Percentiles rank a stretch among this genome's conserved stretches.
phyloP scores from a whole-genome alignment of 2,797 vertebrate genomes.

The Sitta carolinensis region DNA sequence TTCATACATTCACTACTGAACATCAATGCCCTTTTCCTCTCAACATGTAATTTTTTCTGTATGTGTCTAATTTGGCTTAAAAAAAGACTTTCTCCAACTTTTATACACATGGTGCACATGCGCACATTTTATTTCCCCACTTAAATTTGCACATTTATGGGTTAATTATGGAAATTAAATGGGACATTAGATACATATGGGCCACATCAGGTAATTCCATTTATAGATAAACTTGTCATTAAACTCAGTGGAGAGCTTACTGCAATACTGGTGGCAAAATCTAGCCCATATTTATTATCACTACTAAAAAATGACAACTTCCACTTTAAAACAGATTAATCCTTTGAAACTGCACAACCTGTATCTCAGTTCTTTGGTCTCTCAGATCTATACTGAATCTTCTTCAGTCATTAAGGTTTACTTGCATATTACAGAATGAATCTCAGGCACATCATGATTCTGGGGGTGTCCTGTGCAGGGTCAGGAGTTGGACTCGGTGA shows the following conservation, averaged over 20 bases:
- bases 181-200: background rate
- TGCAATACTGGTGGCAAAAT: conserved; percentile 4
- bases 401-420: conserved; percentile 72
- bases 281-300: conserved; percentile 18
- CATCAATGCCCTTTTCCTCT: conserved; percentile 62
- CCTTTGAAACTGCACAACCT: conserved; percentile 56
- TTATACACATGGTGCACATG: background rate
- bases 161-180: conserved; percentile 35
- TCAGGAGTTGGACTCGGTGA: background rate
- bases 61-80: conserved; percentile 43
- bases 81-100: conserved; percentile 20
- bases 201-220: background rate
- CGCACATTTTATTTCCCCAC: conserved; percentile 26
- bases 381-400: conserved; percentile 64
- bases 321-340: conserved; percentile 49
- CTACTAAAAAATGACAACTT: conserved; percentile 16
- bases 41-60: conserved; percentile 58
- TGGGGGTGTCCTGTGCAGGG: background rate
- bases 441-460: conserved; percentile 38
- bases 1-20: conserved; percentile 57
- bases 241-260: background rate
- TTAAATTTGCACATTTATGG: conserved; percentile 54
- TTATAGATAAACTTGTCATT: background rate
- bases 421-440: conserved; percentile 71
- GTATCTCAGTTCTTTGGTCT: conserved; percentile 67